Conservation (phyloP, 2,797 vertebrate species). For the Enteromius afrohamiltoni region DNA sequence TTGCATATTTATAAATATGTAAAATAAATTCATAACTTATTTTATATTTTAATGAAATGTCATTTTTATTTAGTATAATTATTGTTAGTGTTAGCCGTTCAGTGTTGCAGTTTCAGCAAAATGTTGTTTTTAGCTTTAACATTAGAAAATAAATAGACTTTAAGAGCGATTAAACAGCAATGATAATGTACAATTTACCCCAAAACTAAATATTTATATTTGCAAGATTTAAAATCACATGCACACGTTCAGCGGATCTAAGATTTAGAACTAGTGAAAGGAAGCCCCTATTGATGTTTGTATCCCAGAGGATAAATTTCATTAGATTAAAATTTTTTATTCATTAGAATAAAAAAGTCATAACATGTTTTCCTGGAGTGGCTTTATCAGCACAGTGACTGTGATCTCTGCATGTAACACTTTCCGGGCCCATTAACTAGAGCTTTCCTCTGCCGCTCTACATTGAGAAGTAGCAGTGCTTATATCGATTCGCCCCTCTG, state of each 20-base stretch:
- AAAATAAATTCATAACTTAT: not conserved
- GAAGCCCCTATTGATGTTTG: not conserved
- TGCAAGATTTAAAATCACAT: not conserved
- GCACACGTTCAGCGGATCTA: not conserved
- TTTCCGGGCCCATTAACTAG: conserved; percentile 22
- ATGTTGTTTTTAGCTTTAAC: not conserved
- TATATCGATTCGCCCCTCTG: conserved; percentile 12
- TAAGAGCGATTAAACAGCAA: not conserved
- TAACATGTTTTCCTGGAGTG: conserved; percentile 5
- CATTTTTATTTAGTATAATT: not conserved
- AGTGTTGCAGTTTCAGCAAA: not conserved
- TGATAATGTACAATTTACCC: not conserved
- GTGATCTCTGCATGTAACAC: conserved; percentile 20
- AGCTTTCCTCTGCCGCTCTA: not conserved
- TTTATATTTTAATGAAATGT: not conserved
- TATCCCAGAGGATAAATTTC: not conserved
- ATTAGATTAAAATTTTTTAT: not conserved
- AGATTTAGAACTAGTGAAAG: not conserved
- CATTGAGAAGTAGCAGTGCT: not conserved
- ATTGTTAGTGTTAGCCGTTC: not conserved
- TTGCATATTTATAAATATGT: not conserved
- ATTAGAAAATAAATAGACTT: not conserved
- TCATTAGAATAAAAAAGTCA: not conserved
- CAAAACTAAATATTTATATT: not conserved
- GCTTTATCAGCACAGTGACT: conserved; percentile 21